These are phyloP conservation scores for Salarias fasciatus DNA, from an alignment of 2,797 vertebrate genomes.

Conservation along the genomic window DNA sequence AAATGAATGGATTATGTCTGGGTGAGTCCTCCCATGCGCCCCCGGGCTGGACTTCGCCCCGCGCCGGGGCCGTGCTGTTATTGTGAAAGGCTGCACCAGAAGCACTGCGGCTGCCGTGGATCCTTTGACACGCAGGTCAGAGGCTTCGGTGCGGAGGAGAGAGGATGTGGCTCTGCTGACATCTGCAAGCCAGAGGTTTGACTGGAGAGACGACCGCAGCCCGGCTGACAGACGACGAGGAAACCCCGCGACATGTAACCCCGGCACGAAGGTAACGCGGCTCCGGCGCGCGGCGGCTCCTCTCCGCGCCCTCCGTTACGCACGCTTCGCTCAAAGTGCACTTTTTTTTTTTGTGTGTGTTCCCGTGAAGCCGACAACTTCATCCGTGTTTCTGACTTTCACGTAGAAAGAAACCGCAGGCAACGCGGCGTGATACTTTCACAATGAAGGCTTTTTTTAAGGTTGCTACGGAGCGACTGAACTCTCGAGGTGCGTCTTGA, in stretches of 20 bases:
- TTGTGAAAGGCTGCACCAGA: conserved; percentile 48
- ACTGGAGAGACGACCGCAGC: conserved; percentile 38
- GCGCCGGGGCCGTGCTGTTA: conserved; percentile 22
- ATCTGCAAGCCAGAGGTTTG: conserved; percentile 75
- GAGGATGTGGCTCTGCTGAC: conserved; percentile 76
- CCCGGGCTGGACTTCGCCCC: too few relatives aligned
- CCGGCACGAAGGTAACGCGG: conserved; percentile 53
- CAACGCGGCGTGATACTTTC: too few relatives aligned
- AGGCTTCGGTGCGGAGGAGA: conserved; percentile 45
- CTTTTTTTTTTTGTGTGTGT: too few relatives aligned
- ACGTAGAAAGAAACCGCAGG: too few relatives aligned
- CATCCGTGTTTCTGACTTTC: too few relatives aligned
- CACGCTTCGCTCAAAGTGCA: neutral
- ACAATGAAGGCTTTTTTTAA: too few relatives aligned
- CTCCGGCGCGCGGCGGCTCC: too few relatives aligned
- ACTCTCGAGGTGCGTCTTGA: too few relatives aligned
- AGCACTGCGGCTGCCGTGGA: rapidly evolving
- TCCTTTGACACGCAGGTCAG: conserved; percentile 3
- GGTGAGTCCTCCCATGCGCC: too few relatives aligned
- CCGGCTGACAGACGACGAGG: conserved; percentile 38
- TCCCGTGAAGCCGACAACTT: too few relatives aligned
- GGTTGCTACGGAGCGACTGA: too few relatives aligned
- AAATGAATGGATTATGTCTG: too few relatives aligned
- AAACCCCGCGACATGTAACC: conserved; percentile 66
- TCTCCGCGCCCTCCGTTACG: neutral